phyloP scores from a whole-genome alignment of 2,113 vertebrate species.

The Propithecus coquereli region DNA sequence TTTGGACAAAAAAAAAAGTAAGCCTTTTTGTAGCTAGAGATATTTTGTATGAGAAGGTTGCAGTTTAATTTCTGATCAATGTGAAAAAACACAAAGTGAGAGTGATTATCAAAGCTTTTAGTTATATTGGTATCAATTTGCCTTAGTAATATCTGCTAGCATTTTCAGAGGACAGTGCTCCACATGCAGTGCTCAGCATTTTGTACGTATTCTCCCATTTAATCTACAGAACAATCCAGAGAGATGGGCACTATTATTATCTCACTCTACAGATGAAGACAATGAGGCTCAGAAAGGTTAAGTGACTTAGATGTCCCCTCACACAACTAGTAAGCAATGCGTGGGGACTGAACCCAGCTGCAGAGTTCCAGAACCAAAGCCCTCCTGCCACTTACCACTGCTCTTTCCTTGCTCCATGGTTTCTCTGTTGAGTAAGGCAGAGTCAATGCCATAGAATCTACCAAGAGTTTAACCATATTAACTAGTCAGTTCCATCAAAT shows the following conservation, averaged over 20 bases:
- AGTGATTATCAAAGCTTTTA: background rate
- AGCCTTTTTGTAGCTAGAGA: background rate
- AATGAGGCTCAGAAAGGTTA: background rate
- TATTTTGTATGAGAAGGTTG: background rate
- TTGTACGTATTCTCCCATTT: background rate
- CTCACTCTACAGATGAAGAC: background rate
- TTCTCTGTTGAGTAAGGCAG: background rate
- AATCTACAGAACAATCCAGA: background rate
- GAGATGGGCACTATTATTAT: background rate
- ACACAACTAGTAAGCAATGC: background rate
- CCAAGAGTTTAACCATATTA: background rate
- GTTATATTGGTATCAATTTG: background rate
- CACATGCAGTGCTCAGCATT: background rate
- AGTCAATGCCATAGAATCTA: background rate
- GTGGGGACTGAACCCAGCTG: background rate
- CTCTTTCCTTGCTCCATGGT: background rate
- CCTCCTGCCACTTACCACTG: background rate
- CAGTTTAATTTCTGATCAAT: background rate
- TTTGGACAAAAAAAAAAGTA: background rate
- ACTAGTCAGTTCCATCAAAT: background rate
- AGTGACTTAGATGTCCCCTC: background rate
- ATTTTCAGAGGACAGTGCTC: background rate
- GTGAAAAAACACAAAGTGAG: background rate
- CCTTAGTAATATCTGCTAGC: background rate
- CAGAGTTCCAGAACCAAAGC: background rate